Base-by-base conservation (phyloP, 1,140 invertebrate species). In the Panagrolaimus sp. region DNA sequence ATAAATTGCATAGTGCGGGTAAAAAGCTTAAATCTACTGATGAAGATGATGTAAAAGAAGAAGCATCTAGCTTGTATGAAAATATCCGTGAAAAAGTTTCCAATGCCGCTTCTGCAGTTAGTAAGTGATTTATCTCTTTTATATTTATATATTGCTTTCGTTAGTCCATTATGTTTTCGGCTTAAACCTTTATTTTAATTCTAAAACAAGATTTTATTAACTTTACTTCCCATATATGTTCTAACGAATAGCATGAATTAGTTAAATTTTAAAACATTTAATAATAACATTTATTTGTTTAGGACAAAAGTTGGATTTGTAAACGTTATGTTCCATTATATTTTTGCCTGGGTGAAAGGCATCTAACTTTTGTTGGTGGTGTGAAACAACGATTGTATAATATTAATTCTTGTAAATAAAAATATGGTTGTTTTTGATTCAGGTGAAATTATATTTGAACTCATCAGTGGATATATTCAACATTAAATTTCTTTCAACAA, bases 301-400 rank as follows among this genome's bases (percentile, higher is more conserved):
- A 58, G 52, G 52, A 58, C 52, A 58, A 58, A 58, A 58, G 28
- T 58, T 58, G 52, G 52, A 58, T 26, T 28, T 58, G 52, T 58
- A 58, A 58, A 58, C 4, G 1, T 28, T 12, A n/a, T 58, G 4
- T 52, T 52, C 48, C 48, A 14, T 26, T 26, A 21, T 58, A 38
- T 38, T 38, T 38, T 21, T 58, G 52, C 52, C 52, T 58, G 21
- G 21, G 52, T 21, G 21, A 58, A 28, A 12, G 21, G 21, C 52
- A 26, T 12, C 28, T 58, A 28, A 21, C 17, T 58, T 58, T 58
- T 58, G 52, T 58, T 17, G 52, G 52, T 58, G 52, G 52, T 28
- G 21, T 28, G 10, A 58, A 58, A 58, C 17, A 58, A 58, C 52
- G 32, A 38, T 38, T 38, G 32, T 38, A 38, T 38, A 4, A 7